Base-by-base conservation (phyloP, 2,888 invertebrate genomes). In the Odontocolon sp. region DNA sequence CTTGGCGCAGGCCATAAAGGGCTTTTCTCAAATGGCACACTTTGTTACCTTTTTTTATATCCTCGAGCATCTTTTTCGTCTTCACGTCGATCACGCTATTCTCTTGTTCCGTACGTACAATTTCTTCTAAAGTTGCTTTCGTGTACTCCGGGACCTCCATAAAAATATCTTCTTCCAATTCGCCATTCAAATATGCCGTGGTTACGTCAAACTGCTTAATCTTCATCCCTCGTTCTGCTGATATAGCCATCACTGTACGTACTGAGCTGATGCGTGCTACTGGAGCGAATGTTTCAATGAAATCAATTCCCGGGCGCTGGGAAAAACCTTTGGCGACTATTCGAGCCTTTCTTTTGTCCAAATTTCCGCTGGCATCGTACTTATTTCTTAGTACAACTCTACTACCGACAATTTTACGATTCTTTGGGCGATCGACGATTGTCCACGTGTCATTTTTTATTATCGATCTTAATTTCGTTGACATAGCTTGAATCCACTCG, bases 281-380 rank as follows among this genome's bases (percentile, higher is more conserved):
- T n/a, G n/a, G n/a, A n/a, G n/a, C n/a, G n/a, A n/a, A 81, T 9
- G 68, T 81, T 16, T 79, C 77, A 5, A 52, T 18, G 33, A 79
- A 82, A 40, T 82, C 72, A 21, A 81, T 23, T 14, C 82, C 78
- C 1, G 64, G 70, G 2, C 68, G 50, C 54, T 79, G 75, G 1
- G 36, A 70, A 45, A 75, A 78, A n/a, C 77, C 81, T 56, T 31
- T 70, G 3, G 79, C 82, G 1, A 81, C 79, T 1, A 81, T 21
- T n/a, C 81, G 26, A 2, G 80, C 69, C 42, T 80, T 81, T 31
- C 70, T 52, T 14, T 50, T 50, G 4, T 73, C 73, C 5, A 82
- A 40, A 4, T 45, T 36, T 31, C 78, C 80, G 36, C 78, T 57
- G 6, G 70, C 14, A 3, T 69, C 57, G 6, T 56, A 67, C 50